Base-by-base conservation (phyloP, 2,888 invertebrate genomes). In the Epistrophella euchroma region DNA sequence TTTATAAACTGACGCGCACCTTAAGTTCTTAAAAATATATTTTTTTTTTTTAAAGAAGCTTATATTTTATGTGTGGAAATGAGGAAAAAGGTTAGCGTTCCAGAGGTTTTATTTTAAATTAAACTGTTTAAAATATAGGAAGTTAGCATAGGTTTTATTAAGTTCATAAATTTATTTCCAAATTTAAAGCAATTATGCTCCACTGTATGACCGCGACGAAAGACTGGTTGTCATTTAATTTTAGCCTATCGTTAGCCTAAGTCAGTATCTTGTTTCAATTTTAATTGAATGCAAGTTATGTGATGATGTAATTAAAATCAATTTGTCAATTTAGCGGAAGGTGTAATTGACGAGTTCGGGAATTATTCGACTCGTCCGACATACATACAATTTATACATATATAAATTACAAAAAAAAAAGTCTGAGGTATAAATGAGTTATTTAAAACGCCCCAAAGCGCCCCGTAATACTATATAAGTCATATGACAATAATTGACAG, bases 271-370 rank as follows among this genome's bases (percentile, higher is more conserved):
- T 82, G 74, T 64, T 86, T 45, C 74, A 74, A 37, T 86, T 86
- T 77, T 66, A 86, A 82, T 82, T 86, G 66, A 82, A 86, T 78
- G 78, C 74, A 82, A 78, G 70, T 82, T 78, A 82, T 81, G 73
- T 81, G 81, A 82, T 86, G 82, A 82, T 86, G 82, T 86, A 82
- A 86, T 86, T 86, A 78, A 71, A 86, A 86, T 82, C 78, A 86
- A 82, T 86, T 86, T 86, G 82, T 78, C 86, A 86, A 86, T 86
- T 86, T 78, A 86, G 74, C 86, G 86, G 82, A 86, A 86, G 86
- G 86, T 86, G 86, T 82, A 86, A 86, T 86, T 81, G 86, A 86
- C 74, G 43, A 64, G 56, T 78, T 86, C 70, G 73, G 85, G 73
- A 81, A 85, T 56, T 68, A 85, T 56, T 85, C 64, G 68, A 13